Evolutionary conservation across 2,888 invertebrate species (phyloP).

Genomic region (Electrophaes corylata): DNA sequence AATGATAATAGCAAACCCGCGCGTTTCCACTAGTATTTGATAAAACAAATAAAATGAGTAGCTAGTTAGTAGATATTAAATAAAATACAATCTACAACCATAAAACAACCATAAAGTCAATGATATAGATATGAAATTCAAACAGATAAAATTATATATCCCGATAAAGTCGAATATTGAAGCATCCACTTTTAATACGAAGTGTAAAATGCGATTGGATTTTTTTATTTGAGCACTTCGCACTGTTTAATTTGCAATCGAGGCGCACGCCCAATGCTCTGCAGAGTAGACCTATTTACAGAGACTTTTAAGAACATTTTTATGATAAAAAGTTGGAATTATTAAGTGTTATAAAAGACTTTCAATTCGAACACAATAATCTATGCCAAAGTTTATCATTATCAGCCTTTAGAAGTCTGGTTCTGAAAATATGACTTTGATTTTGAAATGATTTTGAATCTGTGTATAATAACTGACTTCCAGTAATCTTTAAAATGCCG

Average conservation of each 20-base stretch:
- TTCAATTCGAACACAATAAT: no score
- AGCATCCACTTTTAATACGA: constrained; percentile 32
- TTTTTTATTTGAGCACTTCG: constrained; percentile 47
- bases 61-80: background rate
- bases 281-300: constrained; percentile 28
- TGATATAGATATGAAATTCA: constrained; percentile 12
- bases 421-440: no score
- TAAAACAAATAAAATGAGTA: background rate
- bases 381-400: no score
- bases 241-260: constrained; percentile 52
- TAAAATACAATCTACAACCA: background rate
- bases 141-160: constrained; percentile 23
- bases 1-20: no score
- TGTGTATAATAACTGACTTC: no score
- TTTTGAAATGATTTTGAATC: no score
- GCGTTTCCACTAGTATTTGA: no score
- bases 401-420: no score
- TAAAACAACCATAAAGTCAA: constrained; percentile 13
- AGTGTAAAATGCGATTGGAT: constrained; percentile 43
- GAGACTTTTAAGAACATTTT: constrained; percentile 12
- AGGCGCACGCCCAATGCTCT: constrained; percentile 25
- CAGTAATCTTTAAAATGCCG: no score
- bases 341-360: no score
- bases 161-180: constrained; percentile 24
- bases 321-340: background rate